Conservation (phyloP, 2,113 vertebrate genomes). For the Struthidea cinerea region DNA sequence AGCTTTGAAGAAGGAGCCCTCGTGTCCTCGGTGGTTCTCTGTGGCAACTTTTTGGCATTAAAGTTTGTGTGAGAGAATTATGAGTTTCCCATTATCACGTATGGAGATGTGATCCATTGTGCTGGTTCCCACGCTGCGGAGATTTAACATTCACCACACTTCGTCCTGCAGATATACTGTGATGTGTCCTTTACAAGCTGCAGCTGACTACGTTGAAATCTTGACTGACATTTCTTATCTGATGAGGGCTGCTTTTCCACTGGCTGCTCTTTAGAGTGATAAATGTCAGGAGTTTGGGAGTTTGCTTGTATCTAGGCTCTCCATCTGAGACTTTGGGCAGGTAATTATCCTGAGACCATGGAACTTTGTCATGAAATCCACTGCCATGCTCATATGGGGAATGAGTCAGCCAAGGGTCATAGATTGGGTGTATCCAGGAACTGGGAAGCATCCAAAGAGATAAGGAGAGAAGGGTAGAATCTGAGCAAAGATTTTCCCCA, state of each 20-base stretch:
- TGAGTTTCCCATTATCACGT: conserved; percentile 40
- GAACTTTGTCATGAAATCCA: conserved; percentile 50
- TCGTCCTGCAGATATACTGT: conserved; percentile 31
- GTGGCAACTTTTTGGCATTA: conserved; percentile 46
- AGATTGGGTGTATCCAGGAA: neutral
- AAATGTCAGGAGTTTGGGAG: conserved; percentile 67
- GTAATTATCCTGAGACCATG: conserved; percentile 58
- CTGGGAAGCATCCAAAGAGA: neutral
- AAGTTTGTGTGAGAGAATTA: conserved; percentile 28
- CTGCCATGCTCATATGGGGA: neutral
- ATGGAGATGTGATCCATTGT: conserved; percentile 62
- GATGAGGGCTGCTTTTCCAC: conserved; percentile 27
- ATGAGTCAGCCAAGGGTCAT: neutral
- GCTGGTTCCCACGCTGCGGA: conserved; percentile 25
- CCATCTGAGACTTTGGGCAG: conserved; percentile 56
- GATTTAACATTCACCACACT: conserved; percentile 36
- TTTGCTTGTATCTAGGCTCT: conserved; percentile 52
- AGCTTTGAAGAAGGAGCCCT: conserved; percentile 45
- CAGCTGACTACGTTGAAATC: conserved; percentile 36
- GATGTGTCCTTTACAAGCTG: conserved; percentile 64
- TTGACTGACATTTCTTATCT: conserved; percentile 71
- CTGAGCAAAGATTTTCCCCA: neutral
- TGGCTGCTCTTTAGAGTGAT: conserved; percentile 60
- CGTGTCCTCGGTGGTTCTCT: conserved; percentile 3
- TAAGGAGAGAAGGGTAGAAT: neutral